Conservation (phyloP, 2,113 vertebrate genomes). For the Salminus brasiliensis region DNA sequence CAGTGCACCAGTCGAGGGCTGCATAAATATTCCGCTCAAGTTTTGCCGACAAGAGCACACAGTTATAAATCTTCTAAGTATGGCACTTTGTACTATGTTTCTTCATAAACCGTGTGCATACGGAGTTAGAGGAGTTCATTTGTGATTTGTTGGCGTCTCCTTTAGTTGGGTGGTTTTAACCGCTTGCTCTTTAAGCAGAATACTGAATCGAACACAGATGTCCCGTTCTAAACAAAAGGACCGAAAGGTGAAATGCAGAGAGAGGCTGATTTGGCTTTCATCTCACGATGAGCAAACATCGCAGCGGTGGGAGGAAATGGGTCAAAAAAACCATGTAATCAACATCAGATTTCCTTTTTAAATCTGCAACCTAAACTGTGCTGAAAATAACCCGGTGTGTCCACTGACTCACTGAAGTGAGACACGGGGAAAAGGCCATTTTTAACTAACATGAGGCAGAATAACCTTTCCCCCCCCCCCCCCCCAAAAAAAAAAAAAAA, state of each 20-base stretch:
- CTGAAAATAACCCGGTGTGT: neutral
- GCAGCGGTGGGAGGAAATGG: neutral
- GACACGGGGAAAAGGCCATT: slow-evolving; percentile 4
- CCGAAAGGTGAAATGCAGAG: neutral
- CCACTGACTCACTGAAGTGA: slow-evolving; percentile 1
- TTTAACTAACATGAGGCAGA: neutral
- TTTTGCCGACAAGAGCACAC: neutral
- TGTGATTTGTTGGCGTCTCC: neutral
- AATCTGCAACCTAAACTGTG: neutral
- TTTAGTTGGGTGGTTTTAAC: neutral
- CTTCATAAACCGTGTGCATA: neutral
- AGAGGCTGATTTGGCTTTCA: neutral
- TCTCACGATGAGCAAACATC: neutral
- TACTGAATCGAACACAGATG: neutral
- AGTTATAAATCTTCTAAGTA: no score
- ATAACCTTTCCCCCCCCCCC: neutral
- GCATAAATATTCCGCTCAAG: neutral
- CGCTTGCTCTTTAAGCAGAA: neutral
- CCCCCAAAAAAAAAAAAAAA: no score
- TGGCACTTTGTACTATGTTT: no score
- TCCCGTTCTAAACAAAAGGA: neutral
- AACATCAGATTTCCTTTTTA: neutral
- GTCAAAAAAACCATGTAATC: neutral
- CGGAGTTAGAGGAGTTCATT: neutral
- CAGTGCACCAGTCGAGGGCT: neutral